A percentile compares a stretch with the other conserved stretches of the same genome.
These are phyloP conservation scores for Toxonevra muliebris DNA, from an alignment of 2,888 invertebrate species.

Conservation along the genomic window DNA sequence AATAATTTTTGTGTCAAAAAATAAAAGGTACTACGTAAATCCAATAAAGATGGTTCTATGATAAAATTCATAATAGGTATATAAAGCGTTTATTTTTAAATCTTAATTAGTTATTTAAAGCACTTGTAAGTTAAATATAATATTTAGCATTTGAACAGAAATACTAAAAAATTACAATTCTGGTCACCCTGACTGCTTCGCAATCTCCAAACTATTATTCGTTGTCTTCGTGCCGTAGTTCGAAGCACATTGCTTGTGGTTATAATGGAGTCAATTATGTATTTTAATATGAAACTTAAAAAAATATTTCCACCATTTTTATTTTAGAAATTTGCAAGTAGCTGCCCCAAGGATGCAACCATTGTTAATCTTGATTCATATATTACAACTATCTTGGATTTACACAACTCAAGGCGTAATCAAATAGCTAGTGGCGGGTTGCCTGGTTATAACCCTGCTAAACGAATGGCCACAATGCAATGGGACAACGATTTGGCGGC, in stretches of 20 bases:
- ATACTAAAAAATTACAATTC: background rate
- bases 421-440: constrained; percentile 36
- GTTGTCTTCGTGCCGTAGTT: background rate
- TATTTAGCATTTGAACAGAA: no score
- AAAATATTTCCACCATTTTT: constrained; percentile 1
- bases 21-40: background rate
- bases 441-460: constrained; percentile 42
- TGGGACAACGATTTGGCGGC: constrained; percentile 55
- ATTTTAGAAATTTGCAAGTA: constrained; percentile 10
- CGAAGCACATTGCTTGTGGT: constrained; percentile 22
- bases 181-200: background rate
- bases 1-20: background rate
- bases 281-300: no score
- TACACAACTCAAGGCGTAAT: constrained; percentile 31
- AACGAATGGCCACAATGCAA: constrained; percentile 54
- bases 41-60: no score
- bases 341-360: constrained; percentile 17
- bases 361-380: background rate
- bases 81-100: no score
- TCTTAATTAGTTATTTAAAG: no score
- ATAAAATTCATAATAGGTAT: no score
- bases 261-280: constrained; percentile 22
- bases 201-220: constrained; percentile 30
- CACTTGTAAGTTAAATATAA: no score
- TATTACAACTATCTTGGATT: constrained; percentile 6